These are phyloP conservation scores for Pterostichus niger DNA, from an alignment of 2,888 invertebrate genomes.

Conservation along the genomic window DNA sequence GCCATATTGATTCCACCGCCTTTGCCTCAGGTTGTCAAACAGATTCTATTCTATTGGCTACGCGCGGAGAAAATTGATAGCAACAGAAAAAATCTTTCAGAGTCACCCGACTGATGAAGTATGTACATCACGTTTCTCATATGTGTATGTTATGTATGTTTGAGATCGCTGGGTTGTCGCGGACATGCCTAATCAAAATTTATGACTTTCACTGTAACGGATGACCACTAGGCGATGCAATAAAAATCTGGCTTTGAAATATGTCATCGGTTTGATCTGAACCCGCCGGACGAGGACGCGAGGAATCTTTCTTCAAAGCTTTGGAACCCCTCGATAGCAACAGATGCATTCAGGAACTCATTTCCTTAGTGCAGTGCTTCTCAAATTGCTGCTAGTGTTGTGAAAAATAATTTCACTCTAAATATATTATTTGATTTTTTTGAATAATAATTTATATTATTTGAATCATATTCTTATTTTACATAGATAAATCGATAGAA, in stretches of 20 bases:
- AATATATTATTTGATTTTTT: no score
- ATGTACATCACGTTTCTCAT: constrained; percentile 57
- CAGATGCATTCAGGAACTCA: constrained; percentile 28
- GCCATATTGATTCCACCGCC: constrained; percentile 65
- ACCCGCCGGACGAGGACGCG: no score
- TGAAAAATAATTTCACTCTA: no score
- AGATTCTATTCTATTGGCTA: constrained; percentile 65
- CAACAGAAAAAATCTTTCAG: constrained; percentile 45
- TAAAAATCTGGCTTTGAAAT: constrained; percentile 55
- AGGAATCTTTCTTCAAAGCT: not conserved
- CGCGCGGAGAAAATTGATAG: constrained; percentile 65
- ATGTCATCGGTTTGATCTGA: constrained; percentile 8
- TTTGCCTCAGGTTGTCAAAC: constrained; percentile 66
- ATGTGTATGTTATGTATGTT: constrained; percentile 64
- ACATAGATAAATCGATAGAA: no score
- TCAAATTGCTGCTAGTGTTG: no score
- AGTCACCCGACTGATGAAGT: constrained; percentile 12
- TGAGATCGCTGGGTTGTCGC: constrained; percentile 21
- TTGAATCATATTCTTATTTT: no score
- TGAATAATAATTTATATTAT: no score
- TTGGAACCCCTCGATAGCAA: constrained; percentile 4
- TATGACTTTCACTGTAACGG: constrained; percentile 48
- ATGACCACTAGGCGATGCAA: constrained; percentile 52
- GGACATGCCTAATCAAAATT: constrained; percentile 59
- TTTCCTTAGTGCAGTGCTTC: constrained; percentile 3